Evolutionary conservation across 2,797 vertebrate genomes (phyloP).

Genomic region (Lacerta viridis): DNA sequence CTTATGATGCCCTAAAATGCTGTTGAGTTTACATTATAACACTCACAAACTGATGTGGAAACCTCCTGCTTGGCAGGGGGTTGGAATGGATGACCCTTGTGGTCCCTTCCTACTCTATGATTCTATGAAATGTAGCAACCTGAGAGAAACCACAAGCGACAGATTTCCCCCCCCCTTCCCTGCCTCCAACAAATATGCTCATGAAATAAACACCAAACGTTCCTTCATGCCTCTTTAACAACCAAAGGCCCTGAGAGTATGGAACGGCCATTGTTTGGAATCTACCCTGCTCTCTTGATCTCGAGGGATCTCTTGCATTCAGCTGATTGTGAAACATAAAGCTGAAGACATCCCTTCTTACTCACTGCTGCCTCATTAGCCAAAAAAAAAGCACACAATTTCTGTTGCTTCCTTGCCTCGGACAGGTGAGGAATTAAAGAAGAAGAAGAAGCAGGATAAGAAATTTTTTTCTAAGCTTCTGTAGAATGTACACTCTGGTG

Average conservation of each 20-base stretch:
- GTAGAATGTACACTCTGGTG: neutral
- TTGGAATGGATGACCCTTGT: no score
- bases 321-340: neutral
- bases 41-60: no score
- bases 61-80: no score
- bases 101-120: no score
- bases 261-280: slow-evolving; percentile 1
- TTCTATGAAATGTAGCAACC: no score
- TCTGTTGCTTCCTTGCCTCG: neutral
- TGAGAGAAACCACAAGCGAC: no score
- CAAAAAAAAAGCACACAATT: neutral
- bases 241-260: slow-evolving; percentile 24
- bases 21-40: no score
- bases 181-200: neutral
- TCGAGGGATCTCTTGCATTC: neutral
- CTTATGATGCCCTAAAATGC: no score
- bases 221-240: neutral
- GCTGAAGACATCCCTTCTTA: neutral
- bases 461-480: neutral
- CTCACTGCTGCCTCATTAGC: neutral
- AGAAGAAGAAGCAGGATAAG: neutral
- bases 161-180: no score
- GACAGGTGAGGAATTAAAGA: neutral
- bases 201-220: neutral
- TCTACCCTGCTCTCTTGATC: neutral